Evolutionary conservation across 2,797 vertebrate species (phyloP).

Genomic region (Dermochelys coriacea): DNA sequence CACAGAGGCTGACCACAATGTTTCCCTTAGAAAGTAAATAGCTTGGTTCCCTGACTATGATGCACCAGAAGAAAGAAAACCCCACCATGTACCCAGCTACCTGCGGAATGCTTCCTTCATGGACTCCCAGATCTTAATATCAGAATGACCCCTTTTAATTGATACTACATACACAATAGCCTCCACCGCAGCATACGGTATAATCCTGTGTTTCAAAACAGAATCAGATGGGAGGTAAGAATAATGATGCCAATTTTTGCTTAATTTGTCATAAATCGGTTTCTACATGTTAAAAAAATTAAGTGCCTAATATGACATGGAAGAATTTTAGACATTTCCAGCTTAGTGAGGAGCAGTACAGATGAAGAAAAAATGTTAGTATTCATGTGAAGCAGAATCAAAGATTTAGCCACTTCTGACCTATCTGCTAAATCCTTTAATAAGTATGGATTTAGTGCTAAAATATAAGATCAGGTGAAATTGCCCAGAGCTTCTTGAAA

Average conservation of each 20-base stretch:
- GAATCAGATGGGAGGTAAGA: background rate
- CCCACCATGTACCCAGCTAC: constrained; percentile 1
- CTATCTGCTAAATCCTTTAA: constrained; percentile 63
- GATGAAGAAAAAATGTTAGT: constrained; percentile 18
- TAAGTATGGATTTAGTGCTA: constrained; percentile 69
- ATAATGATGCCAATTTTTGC: constrained; percentile 36
- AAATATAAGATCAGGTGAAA: constrained; percentile 64
- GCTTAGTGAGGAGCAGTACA: constrained; percentile 35
- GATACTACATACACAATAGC: background rate
- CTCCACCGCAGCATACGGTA: background rate
- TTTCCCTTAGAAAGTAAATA: constrained; percentile 23
- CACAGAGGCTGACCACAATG: constrained; percentile 11
- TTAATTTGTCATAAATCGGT: constrained; percentile 40
- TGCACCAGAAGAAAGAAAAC: constrained; percentile 42
- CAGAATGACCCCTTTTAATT: constrained; percentile 18
- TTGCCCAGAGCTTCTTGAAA: constrained; percentile 58
- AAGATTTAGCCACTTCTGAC: constrained; percentile 51
- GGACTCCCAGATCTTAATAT: too few relatives aligned
- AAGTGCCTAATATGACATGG: constrained; percentile 31
- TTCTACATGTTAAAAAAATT: constrained; percentile 22
- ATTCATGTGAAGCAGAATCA: constrained; percentile 55
- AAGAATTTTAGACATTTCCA: constrained; percentile 45
- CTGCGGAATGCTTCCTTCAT: background rate
- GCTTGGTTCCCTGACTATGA: constrained; percentile 17
- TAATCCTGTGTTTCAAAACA: constrained; percentile 13